Percentiles rank a stretch among this genome's conserved stretches.
Conservation (phyloP, 2,797 vertebrate genomes). For the Malacoctenus gilli region DNA sequence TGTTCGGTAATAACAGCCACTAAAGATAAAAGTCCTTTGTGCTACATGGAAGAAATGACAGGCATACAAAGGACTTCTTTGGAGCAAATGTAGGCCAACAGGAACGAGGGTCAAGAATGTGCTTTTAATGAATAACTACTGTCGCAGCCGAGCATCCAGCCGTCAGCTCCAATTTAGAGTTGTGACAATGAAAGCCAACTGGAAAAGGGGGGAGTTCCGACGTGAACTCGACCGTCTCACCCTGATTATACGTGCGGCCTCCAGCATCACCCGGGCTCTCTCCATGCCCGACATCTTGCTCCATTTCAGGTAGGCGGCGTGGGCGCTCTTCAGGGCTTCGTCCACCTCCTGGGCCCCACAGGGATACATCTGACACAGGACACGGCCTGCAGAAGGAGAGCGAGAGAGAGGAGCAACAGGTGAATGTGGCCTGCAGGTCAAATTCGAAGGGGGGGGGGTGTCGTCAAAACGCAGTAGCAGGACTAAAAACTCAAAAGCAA, state of each 20-base stretch:
- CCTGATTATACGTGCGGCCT: slow-evolving; percentile 94
- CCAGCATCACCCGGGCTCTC: slow-evolving; percentile 87
- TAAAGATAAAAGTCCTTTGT: too few relatives aligned
- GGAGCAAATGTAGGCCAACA: slow-evolving; percentile 32
- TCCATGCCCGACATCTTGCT: slow-evolving; percentile 90
- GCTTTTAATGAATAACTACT: too few relatives aligned
- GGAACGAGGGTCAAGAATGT: not conserved
- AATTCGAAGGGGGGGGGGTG: too few relatives aligned
- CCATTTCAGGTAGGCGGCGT: slow-evolving; percentile 89
- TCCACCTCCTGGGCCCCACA: slow-evolving; percentile 90
- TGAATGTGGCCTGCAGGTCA: too few relatives aligned
- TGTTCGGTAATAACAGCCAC: too few relatives aligned
- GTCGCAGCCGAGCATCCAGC: not conserved
- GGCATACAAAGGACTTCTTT: slow-evolving; percentile 1
- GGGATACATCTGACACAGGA: slow-evolving; percentile 86
- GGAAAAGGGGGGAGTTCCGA: not conserved
- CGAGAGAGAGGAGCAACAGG: too few relatives aligned
- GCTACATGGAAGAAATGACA: not conserved
- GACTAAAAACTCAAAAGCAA: too few relatives aligned
- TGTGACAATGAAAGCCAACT: slow-evolving; percentile 15
- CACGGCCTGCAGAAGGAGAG: slow-evolving; percentile 78
- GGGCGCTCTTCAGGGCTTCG: slow-evolving; percentile 88
- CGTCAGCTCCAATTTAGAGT: slow-evolving; percentile 15
- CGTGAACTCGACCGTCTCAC: slow-evolving; percentile 62
- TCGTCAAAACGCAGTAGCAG: too few relatives aligned